phyloP scores from a whole-genome alignment of 2,113 vertebrate species.

The Platysteira castanea region DNA sequence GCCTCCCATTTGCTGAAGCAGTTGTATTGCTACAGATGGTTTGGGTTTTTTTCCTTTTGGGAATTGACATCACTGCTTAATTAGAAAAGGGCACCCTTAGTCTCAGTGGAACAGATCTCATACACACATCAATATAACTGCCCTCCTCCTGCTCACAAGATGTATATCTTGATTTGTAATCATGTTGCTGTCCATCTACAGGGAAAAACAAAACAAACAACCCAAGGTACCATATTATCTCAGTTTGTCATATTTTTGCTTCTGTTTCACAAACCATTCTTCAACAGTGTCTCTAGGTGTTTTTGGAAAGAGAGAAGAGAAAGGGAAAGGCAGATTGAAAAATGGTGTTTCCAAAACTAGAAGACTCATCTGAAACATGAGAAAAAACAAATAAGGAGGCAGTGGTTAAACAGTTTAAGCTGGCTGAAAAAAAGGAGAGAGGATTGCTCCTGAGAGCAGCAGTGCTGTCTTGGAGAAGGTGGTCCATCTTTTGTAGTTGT shows the following conservation, averaged over 20 bases:
- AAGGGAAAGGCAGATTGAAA: neutral
- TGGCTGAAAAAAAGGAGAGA: neutral
- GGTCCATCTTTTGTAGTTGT: neutral
- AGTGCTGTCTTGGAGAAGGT: neutral
- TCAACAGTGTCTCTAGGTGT: neutral
- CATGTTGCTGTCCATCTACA: neutral
- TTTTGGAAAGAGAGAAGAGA: neutral
- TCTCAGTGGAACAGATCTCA: neutral
- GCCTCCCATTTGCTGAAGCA: neutral
- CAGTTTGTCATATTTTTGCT: neutral
- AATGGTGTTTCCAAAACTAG: neutral
- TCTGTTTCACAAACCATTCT: neutral
- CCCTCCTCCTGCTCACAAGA: neutral
- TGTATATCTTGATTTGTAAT: neutral
- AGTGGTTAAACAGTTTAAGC: neutral
- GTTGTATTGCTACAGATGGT: constrained; percentile 28
- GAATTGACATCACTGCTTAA: constrained; percentile 38
- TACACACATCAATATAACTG: neutral
- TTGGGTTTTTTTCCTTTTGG: constrained; percentile 21
- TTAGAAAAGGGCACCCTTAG: constrained; percentile 21
- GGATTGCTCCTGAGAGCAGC: neutral
- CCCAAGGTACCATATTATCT: neutral
- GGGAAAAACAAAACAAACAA: neutral
- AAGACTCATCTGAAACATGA: neutral
- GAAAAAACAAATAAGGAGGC: neutral